phyloP scores from a whole-genome alignment of 1,140 invertebrate species.

The Hyles euphorbiae region DNA sequence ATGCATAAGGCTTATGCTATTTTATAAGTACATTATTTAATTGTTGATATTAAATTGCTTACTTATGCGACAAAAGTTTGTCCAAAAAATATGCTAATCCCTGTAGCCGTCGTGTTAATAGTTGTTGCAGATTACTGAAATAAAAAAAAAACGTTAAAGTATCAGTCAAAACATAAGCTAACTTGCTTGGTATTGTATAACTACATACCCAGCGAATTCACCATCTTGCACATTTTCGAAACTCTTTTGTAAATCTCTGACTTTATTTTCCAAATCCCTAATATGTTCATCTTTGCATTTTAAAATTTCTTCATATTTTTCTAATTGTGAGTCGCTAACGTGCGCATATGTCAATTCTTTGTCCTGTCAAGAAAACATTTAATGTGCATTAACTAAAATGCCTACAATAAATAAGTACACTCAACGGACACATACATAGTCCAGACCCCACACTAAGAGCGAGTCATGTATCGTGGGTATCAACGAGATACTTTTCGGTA shows the following conservation, averaged over 20 bases:
- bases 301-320: constrained; percentile 67
- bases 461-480: no score
- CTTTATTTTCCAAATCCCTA: constrained; percentile 58
- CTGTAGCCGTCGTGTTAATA: constrained; percentile 80
- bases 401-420: no score
- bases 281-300: constrained; percentile 70
- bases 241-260: constrained; percentile 53
- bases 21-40: no score
- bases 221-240: constrained; percentile 40
- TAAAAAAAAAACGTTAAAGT: not conserved
- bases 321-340: constrained; percentile 56
- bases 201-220: constrained; percentile 39
- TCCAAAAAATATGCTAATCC: constrained; percentile 84
- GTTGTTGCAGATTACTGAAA: constrained; percentile 69
- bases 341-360: constrained; percentile 59
- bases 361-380: constrained; percentile 32
- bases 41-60: constrained; percentile 21
- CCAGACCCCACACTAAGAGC: no score
- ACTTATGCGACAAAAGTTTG: constrained; percentile 81
- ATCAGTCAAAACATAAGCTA: constrained; percentile 2
- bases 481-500: no score
- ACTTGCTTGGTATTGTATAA: not conserved
- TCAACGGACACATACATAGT: no score
- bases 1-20: no score
- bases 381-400: no score